Evolutionary conservation across 2,888 invertebrate genomes (phyloP).

Genomic region (Seladonia tumulorum): DNA sequence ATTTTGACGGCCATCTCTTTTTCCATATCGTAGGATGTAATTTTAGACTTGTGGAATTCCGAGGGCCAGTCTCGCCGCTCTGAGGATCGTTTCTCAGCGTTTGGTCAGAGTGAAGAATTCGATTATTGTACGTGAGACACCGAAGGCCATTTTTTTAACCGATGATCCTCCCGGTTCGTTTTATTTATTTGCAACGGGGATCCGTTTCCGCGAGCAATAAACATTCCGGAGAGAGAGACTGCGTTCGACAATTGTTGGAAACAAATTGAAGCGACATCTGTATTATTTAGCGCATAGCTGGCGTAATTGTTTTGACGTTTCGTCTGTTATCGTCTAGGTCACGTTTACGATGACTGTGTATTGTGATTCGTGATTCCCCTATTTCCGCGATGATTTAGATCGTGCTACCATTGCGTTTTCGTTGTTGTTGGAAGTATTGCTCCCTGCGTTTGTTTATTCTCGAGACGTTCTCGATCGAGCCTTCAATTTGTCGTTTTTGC

Average conservation of each 20-base stretch:
- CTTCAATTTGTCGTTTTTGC: background rate
- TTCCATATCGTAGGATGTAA: background rate
- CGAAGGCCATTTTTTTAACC: background rate
- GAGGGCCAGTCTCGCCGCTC: background rate
- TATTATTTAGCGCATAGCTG: background rate
- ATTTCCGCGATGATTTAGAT: slow-evolving; percentile 10
- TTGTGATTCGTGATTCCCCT: slow-evolving; percentile 2
- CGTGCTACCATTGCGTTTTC: background rate
- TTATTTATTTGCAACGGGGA: background rate
- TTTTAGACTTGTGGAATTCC: background rate
- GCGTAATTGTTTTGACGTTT: slow-evolving; percentile 20
- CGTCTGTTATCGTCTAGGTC: background rate
- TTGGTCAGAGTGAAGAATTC: background rate
- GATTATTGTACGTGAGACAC: background rate
- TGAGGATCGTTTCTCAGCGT: background rate
- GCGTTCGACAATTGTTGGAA: background rate
- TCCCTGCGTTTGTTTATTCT: background rate
- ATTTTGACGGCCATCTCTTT: slow-evolving; percentile 28
- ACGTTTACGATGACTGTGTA: background rate
- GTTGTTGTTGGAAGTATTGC: background rate
- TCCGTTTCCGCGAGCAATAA: background rate
- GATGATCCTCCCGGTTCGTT: background rate
- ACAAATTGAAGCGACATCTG: slow-evolving; percentile 51
- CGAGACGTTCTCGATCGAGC: background rate
- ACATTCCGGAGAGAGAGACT: background rate